phyloP scores from a whole-genome alignment of 2,113 vertebrate species.

The Solenodon paradoxus region DNA sequence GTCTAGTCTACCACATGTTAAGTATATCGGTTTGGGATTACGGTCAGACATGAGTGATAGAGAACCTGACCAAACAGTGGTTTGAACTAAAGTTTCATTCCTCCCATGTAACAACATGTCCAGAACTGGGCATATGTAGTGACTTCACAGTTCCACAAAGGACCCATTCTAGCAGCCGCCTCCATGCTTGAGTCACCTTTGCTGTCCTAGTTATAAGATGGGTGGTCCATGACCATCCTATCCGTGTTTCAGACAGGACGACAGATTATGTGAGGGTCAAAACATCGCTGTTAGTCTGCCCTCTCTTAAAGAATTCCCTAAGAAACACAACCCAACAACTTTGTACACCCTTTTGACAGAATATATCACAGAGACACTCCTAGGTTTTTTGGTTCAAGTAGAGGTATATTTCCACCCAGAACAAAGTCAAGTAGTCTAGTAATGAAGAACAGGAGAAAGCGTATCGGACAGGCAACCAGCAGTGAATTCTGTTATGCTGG shows the following conservation, averaged over 20 bases:
- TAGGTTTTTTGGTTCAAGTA: background rate
- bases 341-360: background rate
- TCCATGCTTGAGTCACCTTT: too few relatives aligned
- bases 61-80: background rate
- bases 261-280: background rate
- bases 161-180: too few relatives aligned
- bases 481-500: background rate
- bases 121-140: accelerated
- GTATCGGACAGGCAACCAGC: background rate
- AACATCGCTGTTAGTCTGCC: background rate
- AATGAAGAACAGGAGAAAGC: background rate
- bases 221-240: too few relatives aligned
- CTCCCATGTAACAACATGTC: background rate
- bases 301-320: background rate
- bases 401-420: background rate
- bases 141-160: accelerated
- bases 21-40: background rate
- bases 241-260: background rate
- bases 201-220: too few relatives aligned
- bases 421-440: background rate
- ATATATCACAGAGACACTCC: background rate
- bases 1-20: background rate
- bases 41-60: background rate
- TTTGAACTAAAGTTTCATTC: background rate
- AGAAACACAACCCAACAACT: background rate